phyloP scores from a whole-genome alignment of 2,797 vertebrate species.

The Pipistrellus pygmaeus region DNA sequence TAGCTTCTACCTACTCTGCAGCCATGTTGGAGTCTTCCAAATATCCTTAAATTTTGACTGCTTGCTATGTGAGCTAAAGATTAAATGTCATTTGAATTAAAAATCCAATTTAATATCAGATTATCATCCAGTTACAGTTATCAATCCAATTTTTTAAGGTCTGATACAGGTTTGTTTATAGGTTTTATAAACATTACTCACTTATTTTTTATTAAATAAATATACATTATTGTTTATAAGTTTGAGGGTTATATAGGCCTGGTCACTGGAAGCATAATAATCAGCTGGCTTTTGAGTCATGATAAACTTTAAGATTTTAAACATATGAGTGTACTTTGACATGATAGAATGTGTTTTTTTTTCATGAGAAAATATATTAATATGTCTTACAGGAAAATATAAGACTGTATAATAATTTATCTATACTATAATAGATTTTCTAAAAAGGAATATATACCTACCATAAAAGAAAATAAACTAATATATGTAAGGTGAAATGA shows the following conservation, averaged over 20 bases:
- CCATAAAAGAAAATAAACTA: constrained; percentile 3
- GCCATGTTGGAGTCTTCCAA: background rate
- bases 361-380: background rate
- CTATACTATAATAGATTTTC: background rate
- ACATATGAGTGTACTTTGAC: background rate
- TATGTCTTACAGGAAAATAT: background rate
- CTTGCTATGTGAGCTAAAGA: background rate
- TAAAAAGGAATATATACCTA: background rate
- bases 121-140: constrained; percentile 44
- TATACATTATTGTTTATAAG: background rate
- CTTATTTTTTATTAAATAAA: constrained; percentile 53
- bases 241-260: background rate
- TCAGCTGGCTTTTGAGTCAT: background rate
- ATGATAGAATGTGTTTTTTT: background rate
- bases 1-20: background rate
- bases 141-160: constrained; percentile 29
- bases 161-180: background rate
- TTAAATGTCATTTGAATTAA: constrained; percentile 61
- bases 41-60: background rate
- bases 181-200: background rate
- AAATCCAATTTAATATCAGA: constrained; percentile 20
- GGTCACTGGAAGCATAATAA: background rate
- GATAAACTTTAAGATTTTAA: constrained; percentile 33
- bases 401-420: background rate
- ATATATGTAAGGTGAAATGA: background rate